Conservation (phyloP, 23 tunicate genomes). For the Ascidia mentula region DNA sequence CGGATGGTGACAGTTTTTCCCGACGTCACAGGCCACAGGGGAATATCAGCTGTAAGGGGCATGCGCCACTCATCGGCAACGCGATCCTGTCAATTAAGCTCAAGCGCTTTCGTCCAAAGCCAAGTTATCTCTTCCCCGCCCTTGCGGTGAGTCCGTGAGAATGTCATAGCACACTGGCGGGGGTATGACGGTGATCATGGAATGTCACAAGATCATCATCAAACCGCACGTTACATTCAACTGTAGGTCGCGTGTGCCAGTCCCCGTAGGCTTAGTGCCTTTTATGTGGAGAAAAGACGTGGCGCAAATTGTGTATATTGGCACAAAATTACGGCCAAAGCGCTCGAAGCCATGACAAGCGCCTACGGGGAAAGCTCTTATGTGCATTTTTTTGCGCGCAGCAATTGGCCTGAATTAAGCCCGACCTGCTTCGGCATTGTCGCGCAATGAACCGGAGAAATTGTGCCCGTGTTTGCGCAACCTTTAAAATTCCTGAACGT, state of each 20-base stretch:
- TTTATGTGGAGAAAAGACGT: neutral
- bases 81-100: neutral
- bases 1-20: neutral
- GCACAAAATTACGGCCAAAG: neutral
- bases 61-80: slow-evolving; percentile 3
- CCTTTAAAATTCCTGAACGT: neutral
- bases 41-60: slow-evolving; percentile 4
- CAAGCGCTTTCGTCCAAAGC: neutral
- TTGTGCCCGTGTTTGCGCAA: neutral
- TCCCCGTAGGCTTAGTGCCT: neutral
- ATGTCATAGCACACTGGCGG: neutral
- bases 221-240: neutral
- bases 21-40: neutral
- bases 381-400: neutral
- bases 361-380: slow-evolving; percentile 12
- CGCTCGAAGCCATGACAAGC: neutral
- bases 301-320: neutral
- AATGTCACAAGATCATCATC: neutral
- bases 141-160: neutral
- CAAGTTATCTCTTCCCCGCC: slow-evolving; percentile 1
- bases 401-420: slow-evolving; percentile 1
- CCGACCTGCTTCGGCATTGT: neutral
- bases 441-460: neutral
- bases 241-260: neutral
- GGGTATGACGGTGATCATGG: neutral